Evolutionary conservation across 1,140 invertebrate genomes (phyloP), one percentile per base, ranked within the genome.

Genomic region (Drosophila gunungcola): DNA sequence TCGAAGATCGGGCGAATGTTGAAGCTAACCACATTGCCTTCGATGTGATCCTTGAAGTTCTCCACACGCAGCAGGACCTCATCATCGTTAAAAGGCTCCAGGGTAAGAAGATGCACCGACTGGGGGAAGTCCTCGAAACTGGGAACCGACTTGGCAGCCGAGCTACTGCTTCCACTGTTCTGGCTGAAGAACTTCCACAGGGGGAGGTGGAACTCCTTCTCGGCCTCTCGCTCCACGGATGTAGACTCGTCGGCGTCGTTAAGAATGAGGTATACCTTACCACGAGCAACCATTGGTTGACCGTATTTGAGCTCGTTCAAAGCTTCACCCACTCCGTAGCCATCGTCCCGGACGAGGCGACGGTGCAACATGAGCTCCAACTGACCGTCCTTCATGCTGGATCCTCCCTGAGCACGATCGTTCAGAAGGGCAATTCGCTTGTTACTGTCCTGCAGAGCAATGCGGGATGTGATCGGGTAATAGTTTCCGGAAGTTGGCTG

Each of bases 311-410:
- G 94, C 93, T 99, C 98, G 90, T 99, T 97, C 0, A 99, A 92
- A 0, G 98, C 94, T 93, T 99, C 98, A 0, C 94, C 96, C 0
- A 99, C 98, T n/a, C 98, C 98, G 78, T 98, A 98, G 2, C 95
- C 95, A 93, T 99, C 98, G 88, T 99, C 98, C 54, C 95, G 94
- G 1, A 98, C 86, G n/a, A 98, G 93, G 56, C 98, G 94, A 63
- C 98, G 94, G 91, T 99, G 98, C 21, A 98, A 94, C 97, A 97
- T 97, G 0, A 97, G 80, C 91, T 97, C 96, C 4, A 97, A 81
- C 81, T 96, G 94, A 1, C 97, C 97, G 77, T 95, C 95, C 1
- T 93, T 79, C 25, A 98, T 93, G 80, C 97, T 97, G 2, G 94
- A 94, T 2, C 97, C 98, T 32, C 98, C 98, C 93, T 99, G 96